Evolutionary conservation across 30 jellyfish, hydroid and myxozoan species (phyloP).

Genomic region (Aurelia sp.): DNA sequence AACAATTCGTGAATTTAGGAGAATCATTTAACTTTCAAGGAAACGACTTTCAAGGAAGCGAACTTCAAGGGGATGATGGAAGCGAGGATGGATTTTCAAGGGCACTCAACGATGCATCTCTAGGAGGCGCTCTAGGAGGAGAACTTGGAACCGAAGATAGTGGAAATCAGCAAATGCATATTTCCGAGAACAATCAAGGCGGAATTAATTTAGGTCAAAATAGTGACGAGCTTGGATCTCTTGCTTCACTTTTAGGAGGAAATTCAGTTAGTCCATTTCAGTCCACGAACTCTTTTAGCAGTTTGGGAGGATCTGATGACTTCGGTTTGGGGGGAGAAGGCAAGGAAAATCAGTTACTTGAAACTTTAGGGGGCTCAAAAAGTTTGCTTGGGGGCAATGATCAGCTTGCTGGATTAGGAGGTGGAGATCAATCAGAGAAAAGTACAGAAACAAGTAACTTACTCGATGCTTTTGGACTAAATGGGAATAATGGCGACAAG

Average conservation of each 20-base stretch:
- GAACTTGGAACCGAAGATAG: constrained; percentile 75
- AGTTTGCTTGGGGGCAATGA: constrained; percentile 40
- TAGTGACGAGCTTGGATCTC: constrained; percentile 59
- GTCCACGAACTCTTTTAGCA: constrained; percentile 35
- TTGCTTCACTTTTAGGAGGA: constrained; percentile 74
- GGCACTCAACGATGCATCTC: constrained; percentile 71
- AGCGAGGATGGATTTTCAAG: constrained; percentile 77
- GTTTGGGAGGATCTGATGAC: constrained; percentile 70
- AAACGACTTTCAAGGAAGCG: too few species aligned
- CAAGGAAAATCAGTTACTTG: constrained; percentile 26
- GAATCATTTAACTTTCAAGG: constrained; percentile 48
- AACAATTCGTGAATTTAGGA: constrained; percentile 83
- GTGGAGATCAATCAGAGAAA: constrained; percentile 39
- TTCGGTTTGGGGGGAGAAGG: constrained; percentile 36
- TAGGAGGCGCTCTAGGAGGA: constrained; percentile 80
- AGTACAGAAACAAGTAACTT: constrained; percentile 44
- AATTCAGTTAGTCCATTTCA: constrained; percentile 34
- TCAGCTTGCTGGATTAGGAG: constrained; percentile 46
- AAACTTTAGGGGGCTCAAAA: constrained; percentile 36
- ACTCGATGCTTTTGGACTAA: constrained; percentile 64
- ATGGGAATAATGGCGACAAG: constrained; percentile 37
- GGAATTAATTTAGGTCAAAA: constrained; percentile 74
- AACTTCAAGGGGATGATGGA: constrained; percentile 15
- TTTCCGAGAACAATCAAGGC: constrained; percentile 85
- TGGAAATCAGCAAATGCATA: constrained; percentile 74